Percentiles rank a stretch among this genome's conserved stretches.
phyloP scores from a whole-genome alignment of 2,888 invertebrate species.

The Sclerodermus sp. region DNA sequence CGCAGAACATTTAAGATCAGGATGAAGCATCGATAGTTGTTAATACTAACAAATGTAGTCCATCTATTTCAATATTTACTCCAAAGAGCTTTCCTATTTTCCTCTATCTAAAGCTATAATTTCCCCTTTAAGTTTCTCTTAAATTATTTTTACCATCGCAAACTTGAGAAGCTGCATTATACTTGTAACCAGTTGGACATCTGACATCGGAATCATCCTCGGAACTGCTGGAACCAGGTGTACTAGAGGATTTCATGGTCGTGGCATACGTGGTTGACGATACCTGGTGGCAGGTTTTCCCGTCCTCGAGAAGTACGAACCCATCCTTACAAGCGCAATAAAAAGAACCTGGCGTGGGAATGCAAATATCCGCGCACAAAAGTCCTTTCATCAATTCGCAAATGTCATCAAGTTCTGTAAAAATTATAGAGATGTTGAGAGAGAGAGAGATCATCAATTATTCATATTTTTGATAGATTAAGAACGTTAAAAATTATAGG shows the following conservation, averaged over 20 bases:
- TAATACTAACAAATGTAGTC: too few species aligned
- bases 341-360: conserved; percentile 72
- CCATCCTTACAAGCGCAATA: conserved; percentile 72
- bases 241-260: conserved; percentile 18
- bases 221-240: not conserved
- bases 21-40: too few species aligned
- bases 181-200: conserved; percentile 51
- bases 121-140: too few species aligned
- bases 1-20: too few species aligned
- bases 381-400: conserved; percentile 60
- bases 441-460: too few species aligned
- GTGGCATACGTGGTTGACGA: conserved; percentile 42
- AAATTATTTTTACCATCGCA: conserved; percentile 46
- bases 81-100: too few species aligned
- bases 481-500: too few species aligned
- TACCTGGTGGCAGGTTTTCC: conserved; percentile 67
- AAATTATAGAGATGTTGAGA: too few species aligned
- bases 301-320: conserved; percentile 70
- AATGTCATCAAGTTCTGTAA: conserved; percentile 51
- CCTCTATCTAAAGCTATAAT: too few species aligned
- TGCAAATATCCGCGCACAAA: conserved; percentile 78
- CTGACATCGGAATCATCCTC: conserved; percentile 31
- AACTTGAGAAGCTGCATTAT: conserved; percentile 39
- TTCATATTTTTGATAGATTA: too few species aligned
- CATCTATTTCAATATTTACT: too few species aligned